These are phyloP conservation scores for Phrynocephalus guinanensis DNA, from an alignment of 2,797 vertebrate species.

Conservation along the genomic window DNA sequence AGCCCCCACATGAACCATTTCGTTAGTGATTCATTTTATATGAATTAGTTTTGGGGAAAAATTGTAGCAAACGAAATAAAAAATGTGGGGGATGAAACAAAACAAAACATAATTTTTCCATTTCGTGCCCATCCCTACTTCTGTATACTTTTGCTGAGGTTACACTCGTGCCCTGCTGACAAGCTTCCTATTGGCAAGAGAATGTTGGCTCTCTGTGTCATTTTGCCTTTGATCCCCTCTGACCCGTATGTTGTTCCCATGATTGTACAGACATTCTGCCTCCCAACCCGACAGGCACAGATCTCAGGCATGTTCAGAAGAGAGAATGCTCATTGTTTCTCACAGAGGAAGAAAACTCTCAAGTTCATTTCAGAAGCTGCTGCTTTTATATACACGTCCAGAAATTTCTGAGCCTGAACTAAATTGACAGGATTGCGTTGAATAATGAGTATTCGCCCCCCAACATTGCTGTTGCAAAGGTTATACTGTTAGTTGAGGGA, in stretches of 20 bases:
- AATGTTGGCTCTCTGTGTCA: too few relatives aligned
- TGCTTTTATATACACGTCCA: conserved; percentile 1
- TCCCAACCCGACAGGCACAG: background rate
- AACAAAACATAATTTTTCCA: too few relatives aligned
- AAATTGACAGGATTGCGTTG: conserved; percentile 24
- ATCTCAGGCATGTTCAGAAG: background rate
- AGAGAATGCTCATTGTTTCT: background rate
- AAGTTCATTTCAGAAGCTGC: background rate
- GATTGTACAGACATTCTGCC: background rate
- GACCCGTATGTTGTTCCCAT: background rate
- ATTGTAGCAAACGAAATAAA: too few relatives aligned
- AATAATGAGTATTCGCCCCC: conserved; percentile 32
- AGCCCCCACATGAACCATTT: too few relatives aligned
- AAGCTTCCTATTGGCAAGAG: too few relatives aligned
- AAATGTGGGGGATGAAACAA: too few relatives aligned
- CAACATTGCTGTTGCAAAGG: conserved; percentile 22
- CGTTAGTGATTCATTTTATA: too few relatives aligned
- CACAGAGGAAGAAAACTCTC: background rate
- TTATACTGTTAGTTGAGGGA: conserved; percentile 19
- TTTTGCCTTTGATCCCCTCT: background rate
- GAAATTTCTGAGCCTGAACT: conserved; percentile 49
- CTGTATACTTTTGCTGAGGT: background rate
- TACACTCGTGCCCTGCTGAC: too few relatives aligned
- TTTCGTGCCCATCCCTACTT: too few relatives aligned
- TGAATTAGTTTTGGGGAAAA: too few relatives aligned